phyloP scores from a whole-genome alignment of 2,113 vertebrate genomes.

The Eonycteris spelaea region DNA sequence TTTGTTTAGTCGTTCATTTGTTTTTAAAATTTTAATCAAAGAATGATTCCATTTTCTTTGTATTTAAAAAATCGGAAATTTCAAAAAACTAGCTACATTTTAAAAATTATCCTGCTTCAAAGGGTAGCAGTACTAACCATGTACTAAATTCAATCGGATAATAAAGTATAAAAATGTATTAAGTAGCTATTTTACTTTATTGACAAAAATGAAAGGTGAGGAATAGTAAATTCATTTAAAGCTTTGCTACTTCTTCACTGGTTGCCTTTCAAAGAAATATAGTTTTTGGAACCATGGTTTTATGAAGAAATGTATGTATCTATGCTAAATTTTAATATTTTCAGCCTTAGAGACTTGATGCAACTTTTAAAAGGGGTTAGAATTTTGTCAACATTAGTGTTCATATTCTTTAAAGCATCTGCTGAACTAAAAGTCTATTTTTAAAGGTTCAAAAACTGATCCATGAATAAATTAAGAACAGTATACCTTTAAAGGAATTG shows the following conservation, averaged over 20 bases:
- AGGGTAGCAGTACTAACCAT: background rate
- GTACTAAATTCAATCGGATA: background rate
- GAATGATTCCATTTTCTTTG: slow-evolving; percentile 35
- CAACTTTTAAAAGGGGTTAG: slow-evolving; percentile 15
- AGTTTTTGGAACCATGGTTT: slow-evolving; percentile 22
- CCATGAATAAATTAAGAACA: slow-evolving; percentile 12
- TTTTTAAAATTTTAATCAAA: slow-evolving; percentile 20
- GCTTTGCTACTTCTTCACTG: background rate
- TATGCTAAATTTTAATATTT: slow-evolving; percentile 2
- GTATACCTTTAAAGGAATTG: slow-evolving; percentile 15
- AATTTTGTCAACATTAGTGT: background rate
- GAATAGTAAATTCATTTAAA: slow-evolving; percentile 23
- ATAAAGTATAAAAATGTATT: background rate
- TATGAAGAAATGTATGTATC: background rate
- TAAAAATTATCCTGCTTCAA: background rate
- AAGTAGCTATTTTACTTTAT: background rate
- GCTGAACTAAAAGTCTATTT: background rate
- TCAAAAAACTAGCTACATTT: background rate
- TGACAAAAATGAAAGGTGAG: background rate
- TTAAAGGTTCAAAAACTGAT: slow-evolving; percentile 28
- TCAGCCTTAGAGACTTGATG: slow-evolving; percentile 16
- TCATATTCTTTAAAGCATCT: slow-evolving; percentile 1
- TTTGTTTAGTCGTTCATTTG: background rate
- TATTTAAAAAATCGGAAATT: slow-evolving; percentile 37
- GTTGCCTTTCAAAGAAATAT: background rate